Evolutionary conservation across 1,140 invertebrate genomes (phyloP).

Genomic region (Drosophila guanche): DNA sequence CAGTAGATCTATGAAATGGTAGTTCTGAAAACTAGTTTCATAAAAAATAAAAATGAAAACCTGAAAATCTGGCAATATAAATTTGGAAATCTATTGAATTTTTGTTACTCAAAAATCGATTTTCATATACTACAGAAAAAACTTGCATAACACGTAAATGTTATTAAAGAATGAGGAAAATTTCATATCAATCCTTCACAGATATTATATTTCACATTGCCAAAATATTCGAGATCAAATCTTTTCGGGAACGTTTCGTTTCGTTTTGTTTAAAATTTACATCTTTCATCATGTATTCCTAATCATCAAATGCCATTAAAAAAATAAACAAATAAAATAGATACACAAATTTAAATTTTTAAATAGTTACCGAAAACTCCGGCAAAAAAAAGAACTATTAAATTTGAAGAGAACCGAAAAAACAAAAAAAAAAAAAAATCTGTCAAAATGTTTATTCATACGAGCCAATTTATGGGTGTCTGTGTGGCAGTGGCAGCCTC

Average conservation of each 20-base stretch:
- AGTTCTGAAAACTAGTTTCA: no score
- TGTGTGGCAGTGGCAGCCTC: slow-evolving; percentile 3
- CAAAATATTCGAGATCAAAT: no score
- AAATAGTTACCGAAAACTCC: slow-evolving; percentile 46
- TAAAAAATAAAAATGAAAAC: no score
- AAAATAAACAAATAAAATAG: slow-evolving; percentile 28
- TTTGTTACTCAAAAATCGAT: no score
- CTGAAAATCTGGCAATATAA: no score
- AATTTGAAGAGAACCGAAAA: slow-evolving; percentile 42
- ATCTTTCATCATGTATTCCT: slow-evolving; percentile 14
- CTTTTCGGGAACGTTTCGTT: slow-evolving; percentile 11
- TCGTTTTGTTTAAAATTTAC: slow-evolving; percentile 19
- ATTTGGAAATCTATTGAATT: no score
- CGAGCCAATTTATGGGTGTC: slow-evolving; percentile 49
- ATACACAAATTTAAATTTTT: slow-evolving; percentile 48
- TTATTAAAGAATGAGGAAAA: no score
- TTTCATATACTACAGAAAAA: no score
- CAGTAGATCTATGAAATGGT: no score
- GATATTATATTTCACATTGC: no score
- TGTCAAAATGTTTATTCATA: slow-evolving; percentile 66
- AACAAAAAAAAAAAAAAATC: slow-evolving; percentile 53
- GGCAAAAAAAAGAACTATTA: slow-evolving; percentile 43
- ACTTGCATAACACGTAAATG: no score
- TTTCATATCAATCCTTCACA: no score
- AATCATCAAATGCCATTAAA: slow-evolving; percentile 30